Evolutionary conservation across 2,888 invertebrate species (phyloP), one percentile per base, ranked within the genome.

Genomic region (Papilio protenor): DNA sequence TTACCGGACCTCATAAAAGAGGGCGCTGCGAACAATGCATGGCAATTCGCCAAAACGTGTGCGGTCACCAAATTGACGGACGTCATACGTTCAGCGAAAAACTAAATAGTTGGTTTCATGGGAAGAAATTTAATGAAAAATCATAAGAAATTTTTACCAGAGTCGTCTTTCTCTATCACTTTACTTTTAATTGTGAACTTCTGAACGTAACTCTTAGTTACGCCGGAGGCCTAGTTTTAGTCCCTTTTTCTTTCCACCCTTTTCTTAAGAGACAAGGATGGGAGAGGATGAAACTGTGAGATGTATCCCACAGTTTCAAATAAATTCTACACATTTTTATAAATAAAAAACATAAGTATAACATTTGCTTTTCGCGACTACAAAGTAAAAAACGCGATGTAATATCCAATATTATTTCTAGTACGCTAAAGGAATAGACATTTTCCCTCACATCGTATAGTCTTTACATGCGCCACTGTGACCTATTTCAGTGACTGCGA

Each of bases 1-100:
- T 77, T 77, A 77, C 77, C 75, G 77, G 77, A 77, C 77, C 77
- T 75, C 75, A 77, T 77, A 77, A 77, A 77, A 77, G 77, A 77
- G 74, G 74, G 70, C 40, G 75, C 75, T 47, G 71, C 23, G 77
- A 77, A 77, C 77, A 77, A 77, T 77, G 74, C 77, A 71, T 77
- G 77, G 77, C 77, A 71, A 75, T 71, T 70, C 18, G 77, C 77
- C 77, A 77, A 77, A 74, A 77, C 77, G 77, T 75, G 75, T 59
- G 74, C 74, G 74, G 75, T 71, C 70, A 49, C 16, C 45, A 59
- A 77, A 77, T 71, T 74, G 75, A 75, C 75, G 27, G 23, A 77
- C 70, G 77, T 75, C 77, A 70, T 59, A 49, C 61, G 40, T 70
- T 70, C 45, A 55, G 21, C 11, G 27, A 45, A n/a, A 33, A 57